Evolutionary conservation across 2,888 invertebrate species (phyloP).

Genomic region (Pammene fasciana): DNA sequence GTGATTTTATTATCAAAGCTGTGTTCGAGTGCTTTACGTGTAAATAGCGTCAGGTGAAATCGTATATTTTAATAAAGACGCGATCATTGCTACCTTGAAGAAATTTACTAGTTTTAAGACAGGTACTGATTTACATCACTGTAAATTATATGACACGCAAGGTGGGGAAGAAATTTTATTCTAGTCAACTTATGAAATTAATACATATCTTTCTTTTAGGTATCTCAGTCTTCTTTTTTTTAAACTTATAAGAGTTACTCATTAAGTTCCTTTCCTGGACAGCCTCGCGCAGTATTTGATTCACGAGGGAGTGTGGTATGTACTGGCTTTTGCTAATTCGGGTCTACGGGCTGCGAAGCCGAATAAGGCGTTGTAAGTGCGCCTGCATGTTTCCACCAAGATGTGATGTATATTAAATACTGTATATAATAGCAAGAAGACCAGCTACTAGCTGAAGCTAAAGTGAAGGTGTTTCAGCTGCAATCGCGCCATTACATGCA

Average conservation of each 20-base stretch:
- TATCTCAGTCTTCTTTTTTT: not conserved
- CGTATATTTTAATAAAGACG: constrained; percentile 42
- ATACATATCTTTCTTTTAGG: not conserved
- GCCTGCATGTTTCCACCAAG: too few species aligned
- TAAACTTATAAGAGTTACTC: not conserved
- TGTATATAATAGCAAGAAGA: too few species aligned
- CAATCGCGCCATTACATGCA: too few species aligned
- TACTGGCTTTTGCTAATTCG: too few species aligned
- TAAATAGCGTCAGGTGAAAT: constrained; percentile 39
- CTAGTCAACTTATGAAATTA: not conserved
- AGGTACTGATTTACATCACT: constrained; percentile 13
- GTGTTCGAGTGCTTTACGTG: constrained; percentile 32
- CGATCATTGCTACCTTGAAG: constrained; percentile 34
- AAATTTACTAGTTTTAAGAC: constrained; percentile 23
- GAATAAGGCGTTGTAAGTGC: too few species aligned
- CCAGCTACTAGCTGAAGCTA: too few species aligned
- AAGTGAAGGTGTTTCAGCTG: too few species aligned
- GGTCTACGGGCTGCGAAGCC: too few species aligned
- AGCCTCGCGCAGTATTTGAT: too few species aligned
- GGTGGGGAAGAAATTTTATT: constrained; percentile 8
- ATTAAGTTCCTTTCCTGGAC: too few species aligned
- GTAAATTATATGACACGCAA: constrained; percentile 13
- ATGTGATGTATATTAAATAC: too few species aligned
- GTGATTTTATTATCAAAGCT: constrained; percentile 37
- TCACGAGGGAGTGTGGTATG: too few species aligned